Base-by-base conservation (phyloP, 2,888 invertebrate species). In the Phyto melanocephala region DNA sequence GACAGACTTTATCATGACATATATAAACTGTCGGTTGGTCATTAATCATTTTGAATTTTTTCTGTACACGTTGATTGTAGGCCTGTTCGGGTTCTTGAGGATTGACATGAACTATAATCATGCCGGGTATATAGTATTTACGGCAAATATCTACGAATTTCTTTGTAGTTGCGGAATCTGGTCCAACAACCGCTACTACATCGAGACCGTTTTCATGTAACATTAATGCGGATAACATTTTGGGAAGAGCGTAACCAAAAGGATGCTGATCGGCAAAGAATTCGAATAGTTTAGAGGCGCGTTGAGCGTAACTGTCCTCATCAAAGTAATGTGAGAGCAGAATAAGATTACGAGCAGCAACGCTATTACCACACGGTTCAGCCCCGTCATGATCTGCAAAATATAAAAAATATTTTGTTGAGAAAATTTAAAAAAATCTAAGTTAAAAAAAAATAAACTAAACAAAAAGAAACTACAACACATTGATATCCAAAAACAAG, bases 361-460 rank as follows among this genome's bases (percentile, higher is more conserved):
- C 95, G 54, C 98, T 98, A 90, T 98, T 98, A 37, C 97, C 96
- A 45, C 96, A 95, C 0, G 98, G 98, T 88, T 99, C 98, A 0
- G 98, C 98, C 13, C 97, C 97, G 89, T 99, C 98, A 91, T 97
- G 96, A 90, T 97, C 98, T 98, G 90, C 47, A 83, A 71, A 8
- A 5, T 28, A 5, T 28, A 28, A n/a, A n/a, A n/a, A n/a, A n/a
- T n/a, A n/a, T n/a, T n/a, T n/a, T n/a, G n/a, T n/a, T n/a, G n/a
- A n/a, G n/a, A n/a, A n/a, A n/a, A n/a, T n/a, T n/a, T n/a, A n/a
- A n/a, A n/a, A n/a, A n/a, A n/a, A n/a, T n/a, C n/a, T n/a, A n/a
- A n/a, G n/a, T 28, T 28, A 28, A 28, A 28, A 28, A 6, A 28
- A 3, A 28, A 28, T n/a, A n/a, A n/a, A n/a, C n/a, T n/a, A n/a